These are phyloP conservation scores for Zonotrichia leucophrys DNA, from an alignment of 2,113 vertebrate species.

Conservation along the genomic window DNA sequence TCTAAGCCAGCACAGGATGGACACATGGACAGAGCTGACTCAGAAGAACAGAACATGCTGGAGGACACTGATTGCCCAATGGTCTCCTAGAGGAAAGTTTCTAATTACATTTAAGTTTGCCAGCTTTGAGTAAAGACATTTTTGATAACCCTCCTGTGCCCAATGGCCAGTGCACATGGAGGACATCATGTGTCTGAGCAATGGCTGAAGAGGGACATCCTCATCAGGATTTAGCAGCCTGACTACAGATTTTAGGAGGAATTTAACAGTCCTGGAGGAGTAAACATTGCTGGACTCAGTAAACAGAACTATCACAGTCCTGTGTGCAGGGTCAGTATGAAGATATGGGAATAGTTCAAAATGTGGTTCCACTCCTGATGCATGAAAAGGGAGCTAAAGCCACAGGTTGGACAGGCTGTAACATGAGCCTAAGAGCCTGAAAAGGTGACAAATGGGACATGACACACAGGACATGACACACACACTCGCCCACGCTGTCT, in stretches of 20 bases:
- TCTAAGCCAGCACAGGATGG: neutral
- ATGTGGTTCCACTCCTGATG: accelerated
- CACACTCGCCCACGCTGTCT: neutral
- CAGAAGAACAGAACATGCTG: neutral
- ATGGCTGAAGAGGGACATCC: neutral
- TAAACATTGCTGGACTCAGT: neutral
- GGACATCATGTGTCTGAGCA: neutral
- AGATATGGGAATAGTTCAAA: neutral
- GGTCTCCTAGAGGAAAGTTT: neutral
- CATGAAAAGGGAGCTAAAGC: neutral
- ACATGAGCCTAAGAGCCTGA: neutral
- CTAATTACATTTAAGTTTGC: neutral
- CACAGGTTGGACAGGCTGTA: neutral
- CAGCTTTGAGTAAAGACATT: neutral
- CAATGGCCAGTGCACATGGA: neutral
- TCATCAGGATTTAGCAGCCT: neutral
- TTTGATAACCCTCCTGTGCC: neutral
- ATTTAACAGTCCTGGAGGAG: neutral
- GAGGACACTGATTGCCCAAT: neutral
- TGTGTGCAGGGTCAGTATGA: neutral
- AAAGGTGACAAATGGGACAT: neutral
- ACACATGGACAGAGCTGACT: neutral
- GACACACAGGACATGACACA: neutral
- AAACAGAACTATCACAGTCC: neutral
- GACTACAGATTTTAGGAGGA: neutral